Evolutionary conservation across 2,888 invertebrate species (phyloP).

Genomic region (Sipha maydis): DNA sequence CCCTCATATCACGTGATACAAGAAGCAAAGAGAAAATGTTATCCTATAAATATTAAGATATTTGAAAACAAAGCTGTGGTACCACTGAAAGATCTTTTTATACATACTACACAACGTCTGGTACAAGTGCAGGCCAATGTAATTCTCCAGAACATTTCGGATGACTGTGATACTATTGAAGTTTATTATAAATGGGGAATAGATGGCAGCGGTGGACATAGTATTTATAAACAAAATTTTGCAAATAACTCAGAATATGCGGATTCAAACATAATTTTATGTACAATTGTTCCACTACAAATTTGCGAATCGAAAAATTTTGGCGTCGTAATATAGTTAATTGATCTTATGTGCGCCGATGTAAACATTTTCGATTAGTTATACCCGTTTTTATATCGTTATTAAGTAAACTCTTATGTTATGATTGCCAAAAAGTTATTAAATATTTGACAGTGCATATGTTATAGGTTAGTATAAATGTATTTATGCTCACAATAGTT

Average conservation of each 20-base stretch:
- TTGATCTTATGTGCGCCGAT: too few relatives aligned
- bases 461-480: too few relatives aligned
- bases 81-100: slow-evolving; percentile 12
- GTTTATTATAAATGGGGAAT: too few relatives aligned
- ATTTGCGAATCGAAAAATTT: slow-evolving; percentile 20
- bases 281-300: slow-evolving; percentile 29
- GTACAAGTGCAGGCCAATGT: slow-evolving; percentile 13
- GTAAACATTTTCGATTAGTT: too few relatives aligned
- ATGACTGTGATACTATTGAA: slow-evolving; percentile 27
- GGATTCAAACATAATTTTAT: slow-evolving; percentile 13
- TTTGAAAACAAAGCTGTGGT: not conserved
- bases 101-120: slow-evolving; percentile 10
- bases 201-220: too few relatives aligned
- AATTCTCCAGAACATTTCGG: slow-evolving; percentile 14
- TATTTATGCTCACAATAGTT: too few relatives aligned
- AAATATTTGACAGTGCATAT: too few relatives aligned
- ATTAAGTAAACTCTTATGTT: too few relatives aligned
- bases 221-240: slow-evolving; percentile 22
- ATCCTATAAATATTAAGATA: slow-evolving; percentile 6
- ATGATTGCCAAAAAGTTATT: too few relatives aligned
- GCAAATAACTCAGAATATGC: slow-evolving; percentile 24
- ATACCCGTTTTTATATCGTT: too few relatives aligned
- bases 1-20: slow-evolving; percentile 11
- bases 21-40: slow-evolving; percentile 6
- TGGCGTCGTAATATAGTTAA: too few relatives aligned